Conservation (phyloP, 2,888 invertebrate genomes). For the Drosophila nr. fundita region DNA sequence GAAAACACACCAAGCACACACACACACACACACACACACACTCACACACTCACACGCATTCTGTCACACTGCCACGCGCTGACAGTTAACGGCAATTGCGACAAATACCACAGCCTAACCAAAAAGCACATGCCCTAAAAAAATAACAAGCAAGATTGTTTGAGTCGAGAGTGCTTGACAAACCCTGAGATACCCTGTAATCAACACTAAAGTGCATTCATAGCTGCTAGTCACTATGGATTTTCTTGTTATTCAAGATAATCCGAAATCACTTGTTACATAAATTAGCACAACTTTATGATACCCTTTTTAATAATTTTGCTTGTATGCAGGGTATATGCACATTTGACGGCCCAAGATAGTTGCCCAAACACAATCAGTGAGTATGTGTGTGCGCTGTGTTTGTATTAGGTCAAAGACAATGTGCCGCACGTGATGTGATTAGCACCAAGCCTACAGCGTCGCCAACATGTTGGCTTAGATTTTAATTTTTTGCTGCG, state of each 20-base stretch:
- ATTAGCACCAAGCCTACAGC: constrained; percentile 69
- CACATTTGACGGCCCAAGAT: constrained; percentile 48
- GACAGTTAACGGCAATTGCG: constrained; percentile 78
- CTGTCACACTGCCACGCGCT: constrained; percentile 60
- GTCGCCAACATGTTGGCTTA: constrained; percentile 58
- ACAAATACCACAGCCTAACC: constrained; percentile 65
- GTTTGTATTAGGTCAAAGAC: constrained; percentile 39
- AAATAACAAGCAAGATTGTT: constrained; percentile 4
- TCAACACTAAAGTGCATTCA: background rate
- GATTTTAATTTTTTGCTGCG: constrained; percentile 72
- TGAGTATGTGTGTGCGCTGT: constrained; percentile 14
- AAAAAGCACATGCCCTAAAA: constrained; percentile 41
- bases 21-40: constrained; percentile 11
- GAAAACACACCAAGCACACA: constrained; percentile 2
- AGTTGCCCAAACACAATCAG: constrained; percentile 59
- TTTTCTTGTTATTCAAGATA: background rate
- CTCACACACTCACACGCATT: constrained; percentile 9
- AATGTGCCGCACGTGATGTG: constrained; percentile 72
- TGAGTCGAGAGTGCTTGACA: background rate
- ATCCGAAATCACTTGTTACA: background rate
- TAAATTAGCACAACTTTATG: background rate
- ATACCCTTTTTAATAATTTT: background rate
- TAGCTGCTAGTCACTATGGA: background rate
- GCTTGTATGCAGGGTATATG: constrained; percentile 1
- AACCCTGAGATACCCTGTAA: background rate